A percentile compares a stretch with the other conserved stretches of the same genome.
phyloP scores from a whole-genome alignment of 2,888 invertebrate species.

The Chymomyza procnemis region DNA sequence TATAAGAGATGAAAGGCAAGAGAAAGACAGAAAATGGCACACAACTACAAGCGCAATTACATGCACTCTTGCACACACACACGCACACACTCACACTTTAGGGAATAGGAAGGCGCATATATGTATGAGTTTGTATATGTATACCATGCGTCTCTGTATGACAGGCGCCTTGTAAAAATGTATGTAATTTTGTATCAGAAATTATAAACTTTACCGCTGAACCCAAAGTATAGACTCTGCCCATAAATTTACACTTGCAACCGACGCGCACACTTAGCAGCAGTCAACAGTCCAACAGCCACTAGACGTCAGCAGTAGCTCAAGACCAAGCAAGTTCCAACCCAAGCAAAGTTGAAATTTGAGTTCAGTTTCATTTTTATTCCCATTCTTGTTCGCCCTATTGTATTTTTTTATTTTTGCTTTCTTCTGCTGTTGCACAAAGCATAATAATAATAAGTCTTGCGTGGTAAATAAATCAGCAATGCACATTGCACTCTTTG shows the following conservation, averaged over 20 bases:
- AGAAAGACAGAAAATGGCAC: slow-evolving; percentile 34
- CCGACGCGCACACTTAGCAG: slow-evolving; percentile 19
- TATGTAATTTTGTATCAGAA: slow-evolving; percentile 65
- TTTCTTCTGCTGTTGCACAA: not conserved
- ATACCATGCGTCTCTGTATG: not conserved
- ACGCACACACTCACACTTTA: not conserved
- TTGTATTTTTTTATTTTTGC: not conserved
- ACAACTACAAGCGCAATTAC: slow-evolving; percentile 58
- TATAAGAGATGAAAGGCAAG: not conserved
- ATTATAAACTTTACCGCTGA: slow-evolving; percentile 51
- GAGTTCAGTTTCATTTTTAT: not conserved
- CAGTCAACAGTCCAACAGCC: not conserved
- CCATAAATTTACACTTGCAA: slow-evolving; percentile 1
- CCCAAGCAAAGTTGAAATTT: slow-evolving; percentile 9
- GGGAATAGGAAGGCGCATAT: no score
- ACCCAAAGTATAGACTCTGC: not conserved
- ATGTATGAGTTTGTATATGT: no score
- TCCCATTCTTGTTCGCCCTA: not conserved
- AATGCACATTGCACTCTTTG: slow-evolving; percentile 24
- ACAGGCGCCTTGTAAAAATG: slow-evolving; percentile 32
- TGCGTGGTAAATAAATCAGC: slow-evolving; percentile 57
- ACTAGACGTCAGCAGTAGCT: not conserved
- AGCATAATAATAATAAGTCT: slow-evolving; percentile 27
- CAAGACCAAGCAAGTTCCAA: not conserved
- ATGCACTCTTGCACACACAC: slow-evolving; percentile 29